A percentile compares a stretch with the other conserved stretches of the same genome.
phyloP scores from a whole-genome alignment of 2,113 vertebrate genomes.

The Isurus oxyrinchus region DNA sequence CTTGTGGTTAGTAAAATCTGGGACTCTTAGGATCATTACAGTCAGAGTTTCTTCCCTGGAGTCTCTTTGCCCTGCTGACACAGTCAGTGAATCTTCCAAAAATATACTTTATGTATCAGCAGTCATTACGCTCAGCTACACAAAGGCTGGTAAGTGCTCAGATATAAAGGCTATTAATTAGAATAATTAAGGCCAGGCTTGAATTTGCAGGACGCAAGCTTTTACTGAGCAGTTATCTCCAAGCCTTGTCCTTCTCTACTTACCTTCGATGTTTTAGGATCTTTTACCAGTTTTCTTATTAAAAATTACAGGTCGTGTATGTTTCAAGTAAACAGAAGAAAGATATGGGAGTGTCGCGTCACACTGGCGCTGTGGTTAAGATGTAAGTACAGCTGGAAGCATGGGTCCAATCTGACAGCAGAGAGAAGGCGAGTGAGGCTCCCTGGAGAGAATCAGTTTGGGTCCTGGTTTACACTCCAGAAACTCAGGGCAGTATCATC shows the following conservation, averaged over 20 bases:
- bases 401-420: neutral
- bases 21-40: slow-evolving; percentile 60
- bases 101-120: slow-evolving; percentile 47
- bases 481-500: neutral
- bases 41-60: slow-evolving; percentile 59
- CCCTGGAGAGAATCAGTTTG: neutral
- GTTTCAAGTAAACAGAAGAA: neutral
- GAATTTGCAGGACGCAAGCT: slow-evolving; percentile 82
- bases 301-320: neutral
- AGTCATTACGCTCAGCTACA: slow-evolving; percentile 55
- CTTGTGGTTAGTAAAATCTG: slow-evolving; percentile 70
- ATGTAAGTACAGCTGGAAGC: neutral
- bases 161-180: slow-evolving; percentile 90
- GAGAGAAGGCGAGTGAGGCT: neutral
- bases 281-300: neutral
- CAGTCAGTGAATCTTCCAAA: slow-evolving; percentile 62
- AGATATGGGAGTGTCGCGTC: neutral
- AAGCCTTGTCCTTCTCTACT: slow-evolving; percentile 55
- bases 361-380: neutral
- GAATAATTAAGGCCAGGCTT: slow-evolving; percentile 81
- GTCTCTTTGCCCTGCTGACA: slow-evolving; percentile 72
- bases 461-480: neutral
- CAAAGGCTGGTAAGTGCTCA: slow-evolving; percentile 52
- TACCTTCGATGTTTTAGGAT: neutral
- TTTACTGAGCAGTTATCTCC: slow-evolving; percentile 75